Base-by-base conservation (phyloP, 1,140 invertebrate genomes). In the Andrena cerasifolii region DNA sequence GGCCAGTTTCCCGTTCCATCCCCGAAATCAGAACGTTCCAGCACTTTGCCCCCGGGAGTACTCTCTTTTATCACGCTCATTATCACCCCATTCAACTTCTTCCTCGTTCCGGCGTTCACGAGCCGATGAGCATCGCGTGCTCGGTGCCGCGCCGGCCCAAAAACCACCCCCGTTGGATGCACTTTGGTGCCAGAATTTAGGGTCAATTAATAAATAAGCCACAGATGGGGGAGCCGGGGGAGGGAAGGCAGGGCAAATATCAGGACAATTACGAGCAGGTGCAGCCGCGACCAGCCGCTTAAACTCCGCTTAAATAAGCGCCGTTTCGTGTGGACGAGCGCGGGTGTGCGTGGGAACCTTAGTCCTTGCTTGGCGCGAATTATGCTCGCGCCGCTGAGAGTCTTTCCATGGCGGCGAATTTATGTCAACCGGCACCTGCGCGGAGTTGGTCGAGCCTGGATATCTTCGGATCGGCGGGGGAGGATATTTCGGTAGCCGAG, bases 161-260 rank as follows among this genome's bases (percentile, higher is more conserved):
- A 53, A 76, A 71, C 56, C 53, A 54, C 56, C 68, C 3, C 24
- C 45, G 28, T 18, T 51, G 73, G 79, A 70, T 86, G 74, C 75
- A 70, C 75, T 53, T 51, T 40, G 31, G 67, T 16, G 73, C 26
- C 61, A 47, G 56, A 84, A 80, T 87, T 86, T 85, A 80, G 76
- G 82, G 77, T 83, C 84, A 80, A 87, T 87, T 86, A 87, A 87
- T 87, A 86, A 86, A 84, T 85, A 86, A 86, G 70, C 80, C 58
- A 36, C 74, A 78, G 81, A 82, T 73, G 84, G 63, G 21, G 65
- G 24, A 36, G 24, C 4, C 10, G 21, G 36, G 12, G 43, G 24
- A 8, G 2, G 24, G 36, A 28, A 49, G 43, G 24, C 28, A 54
- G 67, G 59, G 63, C 80, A 84, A 86, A 88, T 88, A 87, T 86